phyloP scores from a whole-genome alignment of 2,113 vertebrate genomes.

The Oncorhynchus keta region DNA sequence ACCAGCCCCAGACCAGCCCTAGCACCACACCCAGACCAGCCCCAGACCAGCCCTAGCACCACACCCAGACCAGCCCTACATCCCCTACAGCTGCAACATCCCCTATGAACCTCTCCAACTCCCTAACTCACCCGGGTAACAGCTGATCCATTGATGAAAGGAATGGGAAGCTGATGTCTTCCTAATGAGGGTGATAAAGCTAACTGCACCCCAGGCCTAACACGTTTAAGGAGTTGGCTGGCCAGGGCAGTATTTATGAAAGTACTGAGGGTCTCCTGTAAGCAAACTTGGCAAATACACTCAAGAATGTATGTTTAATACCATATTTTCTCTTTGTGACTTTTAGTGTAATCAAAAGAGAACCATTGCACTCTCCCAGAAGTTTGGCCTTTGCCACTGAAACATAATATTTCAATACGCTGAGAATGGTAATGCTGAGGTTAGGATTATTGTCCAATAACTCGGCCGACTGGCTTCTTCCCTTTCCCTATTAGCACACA shows the following conservation, averaged over 20 bases:
- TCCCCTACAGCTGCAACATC: conserved; percentile 19
- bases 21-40: no score
- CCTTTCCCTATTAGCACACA: conserved; percentile 46
- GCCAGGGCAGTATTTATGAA: neutral
- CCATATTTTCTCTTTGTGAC: conserved; percentile 12
- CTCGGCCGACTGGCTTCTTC: conserved; percentile 37
- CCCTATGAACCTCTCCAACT: conserved; percentile 9
- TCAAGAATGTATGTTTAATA: conserved; percentile 42
- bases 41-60: no score
- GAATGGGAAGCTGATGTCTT: conserved; percentile 60
- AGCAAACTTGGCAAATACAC: conserved; percentile 17
- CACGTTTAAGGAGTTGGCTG: conserved; percentile 33
- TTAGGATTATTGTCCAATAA: conserved; percentile 37
- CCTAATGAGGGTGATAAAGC: conserved; percentile 66
- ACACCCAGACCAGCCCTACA: no score
- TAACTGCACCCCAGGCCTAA: conserved; percentile 50
- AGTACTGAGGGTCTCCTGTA: conserved; percentile 23
- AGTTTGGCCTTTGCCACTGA: conserved; percentile 6
- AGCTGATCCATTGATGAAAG: conserved; percentile 59
- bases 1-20: no score
- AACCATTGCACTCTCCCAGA: no score
- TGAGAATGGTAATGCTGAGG: conserved; percentile 25
- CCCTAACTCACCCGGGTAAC: conserved; percentile 36
- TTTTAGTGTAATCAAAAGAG: neutral
- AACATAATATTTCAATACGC: conserved; percentile 27